Evolutionary conservation across 2,888 invertebrate species (phyloP).

Genomic region (Hyalella azteca): DNA sequence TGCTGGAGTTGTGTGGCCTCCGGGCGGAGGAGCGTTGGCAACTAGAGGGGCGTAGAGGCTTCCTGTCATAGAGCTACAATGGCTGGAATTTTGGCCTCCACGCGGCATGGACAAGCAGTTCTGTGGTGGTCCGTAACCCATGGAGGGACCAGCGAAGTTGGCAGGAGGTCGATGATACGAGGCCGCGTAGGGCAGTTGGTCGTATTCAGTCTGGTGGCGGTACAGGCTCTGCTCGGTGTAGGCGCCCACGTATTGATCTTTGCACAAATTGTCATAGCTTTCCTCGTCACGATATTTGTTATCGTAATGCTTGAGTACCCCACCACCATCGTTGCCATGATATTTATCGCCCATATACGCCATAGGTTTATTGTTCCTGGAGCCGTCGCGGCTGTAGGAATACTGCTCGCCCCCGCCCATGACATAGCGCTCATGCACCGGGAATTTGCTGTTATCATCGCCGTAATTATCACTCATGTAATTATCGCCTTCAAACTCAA

Average conservation of each 20-base stretch:
- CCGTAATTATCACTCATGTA: slow-evolving; percentile 17
- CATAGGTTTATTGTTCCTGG: background rate
- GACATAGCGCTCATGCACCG: background rate
- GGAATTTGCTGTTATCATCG: slow-evolving; percentile 10
- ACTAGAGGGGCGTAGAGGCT: slow-evolving; percentile 1
- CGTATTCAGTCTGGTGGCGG: slow-evolving; percentile 1
- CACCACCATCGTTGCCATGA: background rate
- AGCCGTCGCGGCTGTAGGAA: background rate
- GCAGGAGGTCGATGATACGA: slow-evolving; percentile 8
- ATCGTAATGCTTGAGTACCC: slow-evolving; percentile 9
- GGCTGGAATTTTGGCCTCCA: background rate
- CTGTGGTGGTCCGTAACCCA: background rate
- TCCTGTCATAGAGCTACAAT: background rate
- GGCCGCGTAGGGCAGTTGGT: slow-evolving; percentile 19
- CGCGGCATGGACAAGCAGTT: too few relatives aligned
- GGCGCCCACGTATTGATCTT: slow-evolving; percentile 13
- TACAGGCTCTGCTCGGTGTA: background rate
- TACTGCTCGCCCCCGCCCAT: slow-evolving; percentile 17
- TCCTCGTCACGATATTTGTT: slow-evolving; percentile 14
- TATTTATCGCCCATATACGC: background rate
- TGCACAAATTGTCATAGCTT: slow-evolving; percentile 29
- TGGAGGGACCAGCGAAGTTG: background rate
- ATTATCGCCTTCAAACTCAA: slow-evolving; percentile 22
- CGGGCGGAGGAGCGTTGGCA: background rate
- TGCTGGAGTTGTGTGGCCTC: slow-evolving; percentile 15